Evolutionary conservation across 2,113 vertebrate genomes (phyloP).

Genomic region (Dunckerocampus dactyliophorus): DNA sequence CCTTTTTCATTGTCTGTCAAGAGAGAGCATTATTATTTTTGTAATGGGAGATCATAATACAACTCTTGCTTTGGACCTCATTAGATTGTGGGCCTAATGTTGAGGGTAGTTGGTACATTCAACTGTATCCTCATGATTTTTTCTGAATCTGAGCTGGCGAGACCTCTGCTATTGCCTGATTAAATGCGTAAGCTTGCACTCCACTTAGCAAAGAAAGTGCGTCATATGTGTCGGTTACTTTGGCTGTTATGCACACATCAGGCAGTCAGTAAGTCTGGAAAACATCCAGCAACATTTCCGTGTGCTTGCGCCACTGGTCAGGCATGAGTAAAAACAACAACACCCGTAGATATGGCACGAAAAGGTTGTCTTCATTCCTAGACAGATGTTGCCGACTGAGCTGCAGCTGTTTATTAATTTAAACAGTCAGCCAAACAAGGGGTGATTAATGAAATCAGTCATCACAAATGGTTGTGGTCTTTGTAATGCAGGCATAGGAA

Average conservation of each 20-base stretch:
- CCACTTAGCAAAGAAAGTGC: not conserved
- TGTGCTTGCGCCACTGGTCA: conserved; percentile 2
- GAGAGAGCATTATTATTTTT: not conserved
- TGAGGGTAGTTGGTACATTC: not conserved
- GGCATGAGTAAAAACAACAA: conserved; percentile 12
- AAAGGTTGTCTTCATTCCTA: not conserved
- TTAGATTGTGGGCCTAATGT: not conserved
- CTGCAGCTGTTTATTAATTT: not conserved
- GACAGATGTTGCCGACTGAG: not conserved
- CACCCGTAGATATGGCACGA: not conserved
- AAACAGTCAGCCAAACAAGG: not conserved
- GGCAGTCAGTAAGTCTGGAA: not conserved
- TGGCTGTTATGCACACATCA: not conserved
- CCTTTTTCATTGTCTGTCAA: not conserved
- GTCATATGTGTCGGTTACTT: not conserved
- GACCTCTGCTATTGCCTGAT: not conserved
- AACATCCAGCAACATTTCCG: not conserved
- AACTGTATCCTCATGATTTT: not conserved
- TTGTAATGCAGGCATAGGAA: conserved; percentile 33
- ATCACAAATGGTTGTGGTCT: conserved; percentile 16
- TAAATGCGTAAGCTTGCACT: not conserved
- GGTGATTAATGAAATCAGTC: conserved; percentile 1
- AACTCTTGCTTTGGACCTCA: not conserved
- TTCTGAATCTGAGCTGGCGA: conserved; percentile 6
- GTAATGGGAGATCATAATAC: not conserved